Evolutionary conservation across 2,113 vertebrate species (phyloP).

Genomic region (human (Homo sapiens)): GRCh38 chr11:112853001-112853500

Average conservation of each 20-base stretch:
- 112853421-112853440: neutral
- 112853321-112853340: neutral
- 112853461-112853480: neutral
- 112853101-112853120: neutral
- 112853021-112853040: neutral
- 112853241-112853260: neutral
- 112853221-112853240: neutral
- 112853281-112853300: neutral
- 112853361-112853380: neutral
- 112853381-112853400: neutral
- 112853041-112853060: fast-evolving
- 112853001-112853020: neutral
- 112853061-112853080: neutral
- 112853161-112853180: neutral
- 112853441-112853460: no score
- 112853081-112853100: neutral
- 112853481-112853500: no score
- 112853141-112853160: neutral
- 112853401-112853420: neutral
- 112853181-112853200: neutral
- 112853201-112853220: neutral
- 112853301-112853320: neutral
- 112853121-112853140: neutral
- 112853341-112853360: neutral
- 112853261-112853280: neutral